These are phyloP conservation scores for Psophia crepitans DNA, from an alignment of 2,113 vertebrate genomes.

Conservation along the genomic window DNA sequence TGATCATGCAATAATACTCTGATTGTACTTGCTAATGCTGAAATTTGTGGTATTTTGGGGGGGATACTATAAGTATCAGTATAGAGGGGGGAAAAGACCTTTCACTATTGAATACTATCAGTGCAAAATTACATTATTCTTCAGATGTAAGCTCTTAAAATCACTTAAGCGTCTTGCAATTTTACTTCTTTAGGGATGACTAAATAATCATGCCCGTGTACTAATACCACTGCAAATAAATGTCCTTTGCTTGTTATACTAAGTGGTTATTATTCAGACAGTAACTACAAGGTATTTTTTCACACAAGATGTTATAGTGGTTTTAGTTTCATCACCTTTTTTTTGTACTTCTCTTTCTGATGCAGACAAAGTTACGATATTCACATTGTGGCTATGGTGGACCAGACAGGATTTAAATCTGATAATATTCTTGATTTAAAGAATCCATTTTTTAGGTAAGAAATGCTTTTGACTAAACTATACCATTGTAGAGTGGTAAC, in stretches of 20 bases:
- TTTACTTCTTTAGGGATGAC: background rate
- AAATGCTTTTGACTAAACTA: background rate
- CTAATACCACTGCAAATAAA: background rate
- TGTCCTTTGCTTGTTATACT: background rate
- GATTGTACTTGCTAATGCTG: background rate
- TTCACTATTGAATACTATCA: background rate
- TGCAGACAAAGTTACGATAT: slow-evolving; percentile 82
- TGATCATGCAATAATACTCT: background rate
- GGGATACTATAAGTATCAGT: no score
- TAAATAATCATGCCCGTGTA: background rate
- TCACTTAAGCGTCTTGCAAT: background rate
- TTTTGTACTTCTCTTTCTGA: background rate
- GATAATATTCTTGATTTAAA: slow-evolving; percentile 81
- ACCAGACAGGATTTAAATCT: slow-evolving; percentile 82
- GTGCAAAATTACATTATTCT: background rate
- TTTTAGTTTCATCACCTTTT: background rate
- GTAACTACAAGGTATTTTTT: background rate
- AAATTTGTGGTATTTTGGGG: background rate
- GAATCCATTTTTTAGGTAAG: slow-evolving; percentile 80
- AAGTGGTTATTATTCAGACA: background rate
- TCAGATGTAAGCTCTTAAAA: background rate
- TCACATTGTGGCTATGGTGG: slow-evolving; percentile 77
- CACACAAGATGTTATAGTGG: background rate
- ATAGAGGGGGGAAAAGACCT: background rate
- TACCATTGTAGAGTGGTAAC: background rate